Base-by-base conservation (phyloP, 2,113 vertebrate species). In the Bambusicola thoracicus region DNA sequence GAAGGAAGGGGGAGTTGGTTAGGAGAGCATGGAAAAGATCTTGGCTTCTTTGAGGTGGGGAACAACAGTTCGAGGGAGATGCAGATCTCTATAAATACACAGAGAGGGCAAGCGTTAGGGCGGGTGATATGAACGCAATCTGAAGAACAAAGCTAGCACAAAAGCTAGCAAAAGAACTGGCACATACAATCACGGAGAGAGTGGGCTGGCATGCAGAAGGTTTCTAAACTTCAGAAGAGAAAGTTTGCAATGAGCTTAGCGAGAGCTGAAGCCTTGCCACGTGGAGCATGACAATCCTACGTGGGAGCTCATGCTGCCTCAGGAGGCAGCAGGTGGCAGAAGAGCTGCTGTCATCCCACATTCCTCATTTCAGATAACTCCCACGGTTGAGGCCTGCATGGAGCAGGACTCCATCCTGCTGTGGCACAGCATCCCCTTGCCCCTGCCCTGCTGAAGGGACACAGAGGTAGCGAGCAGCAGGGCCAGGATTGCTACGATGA, bases 221-320 rank as follows among this genome's bases (percentile, higher is more conserved):
- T 75, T 78, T 58, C 40, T 79, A 1, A 25, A 7, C 48, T 84
- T 75, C 22, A 38, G 46, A 83, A 68, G 55, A 81, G 40, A 69
- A 88, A 68, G 38, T 40, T 85, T 68, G 43, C 48, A 32, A 36
- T 11, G 24, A 44, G 58, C 61, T 48, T 51, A 62, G n/a, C 3
- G 15, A 81, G 58, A 24, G 69, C 38, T 73, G 29, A 76, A 88
- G 67, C 14, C 29, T 51, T 78, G 36, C 68, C 3, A 8, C 27
- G 15, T 66, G 15, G 22, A 89, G 56, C 40, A 17, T 8, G 38
- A 34, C n/a, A 55, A 46, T 11, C 70, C 41, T 38, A 15, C 18
- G 10, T 32, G 25, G 46, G 49, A 68, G 61, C 55, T 56, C n/a
- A 18, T 43, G 19, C 0, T 0, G 24, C 58, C 3, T 2, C 66